A percentile compares a stretch with the other conserved stretches of the same genome.
Evolutionary conservation across 2,113 vertebrate species (phyloP).

Genomic region (Corynorhinus townsendii): DNA sequence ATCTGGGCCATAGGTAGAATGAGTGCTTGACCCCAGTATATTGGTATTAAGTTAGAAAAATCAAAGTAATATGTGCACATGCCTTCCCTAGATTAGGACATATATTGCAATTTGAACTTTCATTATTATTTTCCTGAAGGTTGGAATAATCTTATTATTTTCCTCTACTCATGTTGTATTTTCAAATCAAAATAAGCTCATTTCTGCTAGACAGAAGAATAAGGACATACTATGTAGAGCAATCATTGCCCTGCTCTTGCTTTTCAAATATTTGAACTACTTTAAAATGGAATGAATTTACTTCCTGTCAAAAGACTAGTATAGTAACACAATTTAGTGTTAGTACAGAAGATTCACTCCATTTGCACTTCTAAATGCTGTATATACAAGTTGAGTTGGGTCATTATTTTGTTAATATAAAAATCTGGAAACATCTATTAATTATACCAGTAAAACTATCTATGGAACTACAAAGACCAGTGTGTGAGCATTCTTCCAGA

Average conservation of each 20-base stretch:
- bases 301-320: not conserved
- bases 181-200: not conserved
- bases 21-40: not conserved
- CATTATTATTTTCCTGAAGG: not conserved
- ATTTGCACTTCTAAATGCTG: not conserved
- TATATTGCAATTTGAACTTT: not conserved
- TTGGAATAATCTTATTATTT: not conserved
- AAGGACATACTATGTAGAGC: not conserved
- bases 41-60: not conserved
- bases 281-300: not conserved
- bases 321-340: not conserved
- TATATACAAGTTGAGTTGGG: not conserved
- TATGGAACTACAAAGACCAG: not conserved
- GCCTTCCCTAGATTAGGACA: not conserved
- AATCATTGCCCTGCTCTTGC: not conserved
- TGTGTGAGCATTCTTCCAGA: not conserved
- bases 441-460: not conserved
- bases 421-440: not conserved
- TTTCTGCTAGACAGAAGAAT: not conserved
- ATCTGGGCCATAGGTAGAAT: not conserved
- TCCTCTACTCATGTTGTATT: not conserved
- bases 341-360: not conserved
- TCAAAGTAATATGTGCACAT: not conserved
- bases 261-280: not conserved
- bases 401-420: not conserved